Base-by-base conservation (phyloP, 2,113 vertebrate species). In the Fregata magnificens region DNA sequence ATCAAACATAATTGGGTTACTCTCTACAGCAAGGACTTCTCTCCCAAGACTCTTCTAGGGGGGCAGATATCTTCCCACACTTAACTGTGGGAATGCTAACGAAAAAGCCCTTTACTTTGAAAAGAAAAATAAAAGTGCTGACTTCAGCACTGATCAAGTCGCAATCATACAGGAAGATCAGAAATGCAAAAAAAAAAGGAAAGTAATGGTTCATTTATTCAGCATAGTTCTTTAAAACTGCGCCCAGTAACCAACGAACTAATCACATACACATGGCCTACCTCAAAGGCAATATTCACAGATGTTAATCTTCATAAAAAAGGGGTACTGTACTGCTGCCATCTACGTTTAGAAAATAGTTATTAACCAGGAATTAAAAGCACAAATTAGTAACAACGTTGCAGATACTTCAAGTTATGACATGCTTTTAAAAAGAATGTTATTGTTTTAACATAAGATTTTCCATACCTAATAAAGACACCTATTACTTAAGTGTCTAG, bases 51-150 rank as follows among this genome's bases (percentile, higher is more conserved):
- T 86, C 13, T 94, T 78, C 65, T 13, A 47, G 42, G 28, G 36
- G 19, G 24, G 28, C 47, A 94, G 86, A 58, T 73, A 82, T 52
- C 67, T 96, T 93, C 95, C 90, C 86, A 90, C 67, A 92, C 82
- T 71, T 34, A 81, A 8, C 69, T 63, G 76, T 88, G 86, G 80
- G 76, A 92, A 71, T 73, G 71, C 24, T 78, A 86, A 88, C 7
- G n/a, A 95, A 91, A 92, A 81, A 78, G 65, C 44, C 38, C 40
- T 85, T 96, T 53, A 50, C 65, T 83, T 59, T 4, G 55, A 90
- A 92, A 92, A 76, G 88, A 92, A 88, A 95, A 95, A 92, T 47
- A 56, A 55, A 94, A 96, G 61, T 78, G 85, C 82, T 92, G 90
- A 93, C 67, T 88, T 95, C 71, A 92, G 87, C 40, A 67, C 14